Evolutionary conservation across 2,797 vertebrate species (phyloP).

Genomic region (Brachyrhaphis roseni): DNA sequence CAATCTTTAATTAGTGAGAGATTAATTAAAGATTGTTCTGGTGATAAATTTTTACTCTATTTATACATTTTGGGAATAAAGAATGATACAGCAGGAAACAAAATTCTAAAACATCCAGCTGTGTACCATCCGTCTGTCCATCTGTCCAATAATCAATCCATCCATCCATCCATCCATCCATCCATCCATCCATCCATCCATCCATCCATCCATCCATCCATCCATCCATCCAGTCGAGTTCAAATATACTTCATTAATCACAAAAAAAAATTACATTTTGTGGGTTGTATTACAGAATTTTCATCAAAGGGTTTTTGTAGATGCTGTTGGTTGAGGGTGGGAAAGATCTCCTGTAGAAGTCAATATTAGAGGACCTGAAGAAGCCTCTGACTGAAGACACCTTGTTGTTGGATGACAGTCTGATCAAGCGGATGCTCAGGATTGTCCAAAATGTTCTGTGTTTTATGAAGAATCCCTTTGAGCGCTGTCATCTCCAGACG

Average conservation of each 20-base stretch:
- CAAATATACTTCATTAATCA: background rate
- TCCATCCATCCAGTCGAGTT: background rate
- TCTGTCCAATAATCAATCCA: too few species aligned
- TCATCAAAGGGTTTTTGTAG: background rate
- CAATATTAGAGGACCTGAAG: background rate
- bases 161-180: too few species aligned
- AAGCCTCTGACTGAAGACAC: background rate
- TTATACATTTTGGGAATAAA: background rate
- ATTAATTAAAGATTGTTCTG: too few species aligned
- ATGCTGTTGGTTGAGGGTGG: background rate
- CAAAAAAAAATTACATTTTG: background rate
- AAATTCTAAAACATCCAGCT: background rate
- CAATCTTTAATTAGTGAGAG: background rate
- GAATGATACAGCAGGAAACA: background rate
- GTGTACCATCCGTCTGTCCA: too few species aligned
- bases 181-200: background rate
- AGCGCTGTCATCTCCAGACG: background rate
- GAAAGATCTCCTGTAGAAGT: background rate
- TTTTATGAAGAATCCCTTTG: background rate
- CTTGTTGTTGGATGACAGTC: background rate
- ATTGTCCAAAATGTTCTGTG: background rate
- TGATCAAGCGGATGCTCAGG: background rate
- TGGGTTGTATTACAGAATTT: background rate
- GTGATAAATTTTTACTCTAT: background rate
- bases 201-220: background rate